Base-by-base conservation (phyloP, 2,113 vertebrate species). In the Nannospalax galili region DNA sequence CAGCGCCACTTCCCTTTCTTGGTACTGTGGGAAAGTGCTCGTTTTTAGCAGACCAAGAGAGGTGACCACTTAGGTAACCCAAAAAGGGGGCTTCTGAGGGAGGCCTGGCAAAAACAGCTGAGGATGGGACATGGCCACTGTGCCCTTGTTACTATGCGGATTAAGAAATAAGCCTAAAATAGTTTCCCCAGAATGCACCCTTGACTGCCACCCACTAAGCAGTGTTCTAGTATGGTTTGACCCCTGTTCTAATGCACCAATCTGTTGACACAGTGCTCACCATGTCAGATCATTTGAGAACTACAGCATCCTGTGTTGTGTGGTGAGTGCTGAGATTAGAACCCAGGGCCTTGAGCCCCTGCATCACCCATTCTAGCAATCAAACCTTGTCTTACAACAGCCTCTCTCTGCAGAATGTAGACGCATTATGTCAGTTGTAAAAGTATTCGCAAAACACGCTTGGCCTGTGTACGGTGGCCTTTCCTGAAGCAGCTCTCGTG, bases 391-490 rank as follows among this genome's bases (percentile, higher is more conserved):
- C 85, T 86, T 32, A 8, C 6, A 14, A 6, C 37, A 26, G 35
- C 48, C 24, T 48, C 19, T 48, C 65, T 69, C 37, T 42, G 65
- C 65, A 42, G 82, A 32, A 52, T 17, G 15, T 28, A 14, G 45
- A 3, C 42, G 14, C 4, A 48, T 67, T 22, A 19, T 40, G 84
- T 17, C 15, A 3, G n/a, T 58, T 30, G 75, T 40, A 17, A 52
- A 28, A 48, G 32, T 22, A 2, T 82, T 52, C 88, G 48, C 62
- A n/a, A 20, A 24, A 79, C 75, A 28, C 62, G 8, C 37, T 19
- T 4, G 14, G 0, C 3, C 0, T 1, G 7, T 37, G 0, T 11
- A 0, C 1, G 45, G 26, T 15, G 48, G 73, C 93, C 62, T 72
- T 40, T 62, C 37, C n/a, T 1, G 9, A 9, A 1, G 22, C 11